Conservation (phyloP, 2,797 vertebrate genomes). For the Cichlasoma orientale region DNA sequence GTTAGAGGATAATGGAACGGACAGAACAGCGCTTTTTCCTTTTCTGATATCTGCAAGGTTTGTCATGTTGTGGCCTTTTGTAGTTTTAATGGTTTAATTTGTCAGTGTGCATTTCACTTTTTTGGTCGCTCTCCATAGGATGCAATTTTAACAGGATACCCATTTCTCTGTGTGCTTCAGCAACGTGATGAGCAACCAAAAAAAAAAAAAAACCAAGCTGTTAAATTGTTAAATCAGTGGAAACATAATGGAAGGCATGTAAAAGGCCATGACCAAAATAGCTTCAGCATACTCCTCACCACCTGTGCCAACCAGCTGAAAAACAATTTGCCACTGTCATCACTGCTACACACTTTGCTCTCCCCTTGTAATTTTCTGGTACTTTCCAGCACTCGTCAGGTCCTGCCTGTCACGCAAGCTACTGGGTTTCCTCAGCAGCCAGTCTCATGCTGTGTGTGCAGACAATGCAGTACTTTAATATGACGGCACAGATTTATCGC, state of each 20-base stretch:
- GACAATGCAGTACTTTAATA: neutral
- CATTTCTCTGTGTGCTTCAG: neutral
- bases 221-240: constrained; percentile 7
- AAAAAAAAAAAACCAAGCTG: constrained; percentile 14
- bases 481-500: neutral
- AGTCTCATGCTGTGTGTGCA: neutral
- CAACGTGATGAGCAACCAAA: neutral
- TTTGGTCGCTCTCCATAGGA: constrained; percentile 38
- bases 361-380: constrained; percentile 49
- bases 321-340: neutral
- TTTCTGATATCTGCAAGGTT: constrained; percentile 5
- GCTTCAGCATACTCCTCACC: neutral
- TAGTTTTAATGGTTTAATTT: constrained; percentile 33
- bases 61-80: constrained; percentile 47
- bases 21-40: constrained; percentile 41
- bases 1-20: constrained; percentile 32
- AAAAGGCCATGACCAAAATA: neutral
- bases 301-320: neutral
- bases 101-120: constrained; percentile 42
- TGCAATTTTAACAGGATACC: neutral
- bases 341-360: neutral
- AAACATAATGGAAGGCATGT: neutral
- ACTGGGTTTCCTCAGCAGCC: neutral
- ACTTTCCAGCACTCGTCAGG: constrained; percentile 54
- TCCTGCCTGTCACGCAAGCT: neutral